These are phyloP conservation scores for Brachyalestes nurse DNA, from an alignment of 2,797 vertebrate genomes.

Conservation along the genomic window DNA sequence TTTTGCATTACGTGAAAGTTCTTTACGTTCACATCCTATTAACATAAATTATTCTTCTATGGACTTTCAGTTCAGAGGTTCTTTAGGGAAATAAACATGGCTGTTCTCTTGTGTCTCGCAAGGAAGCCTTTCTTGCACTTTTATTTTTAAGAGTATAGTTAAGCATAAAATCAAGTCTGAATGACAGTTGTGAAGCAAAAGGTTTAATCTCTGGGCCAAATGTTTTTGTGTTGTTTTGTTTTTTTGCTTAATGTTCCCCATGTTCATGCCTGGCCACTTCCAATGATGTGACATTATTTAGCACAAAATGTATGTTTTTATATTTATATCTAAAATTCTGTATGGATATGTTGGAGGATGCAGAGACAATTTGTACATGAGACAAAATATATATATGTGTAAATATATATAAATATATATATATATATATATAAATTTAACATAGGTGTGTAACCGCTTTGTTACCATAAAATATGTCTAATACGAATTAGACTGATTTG, in stretches of 20 bases:
- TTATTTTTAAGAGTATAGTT: neutral
- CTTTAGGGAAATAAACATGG: no score
- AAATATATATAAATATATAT: no score
- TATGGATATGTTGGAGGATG: slow-evolving; percentile 26
- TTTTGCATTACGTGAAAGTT: no score
- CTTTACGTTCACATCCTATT: no score
- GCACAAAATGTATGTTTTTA: slow-evolving; percentile 54
- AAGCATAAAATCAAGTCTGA: neutral
- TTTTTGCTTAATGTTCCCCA: neutral
- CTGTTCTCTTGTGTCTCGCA: no score
- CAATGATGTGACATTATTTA: slow-evolving; percentile 26
- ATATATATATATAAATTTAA: no score
- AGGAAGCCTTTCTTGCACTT: no score
- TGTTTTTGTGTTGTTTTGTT: neutral
- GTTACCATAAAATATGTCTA: slow-evolving; percentile 14
- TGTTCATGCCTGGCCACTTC: slow-evolving; percentile 16
- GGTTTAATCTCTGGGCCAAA: neutral
- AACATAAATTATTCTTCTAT: no score
- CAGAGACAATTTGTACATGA: slow-evolving; percentile 36
- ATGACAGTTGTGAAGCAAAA: neutral
- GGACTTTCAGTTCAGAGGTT: no score
- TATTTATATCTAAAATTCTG: slow-evolving; percentile 47
- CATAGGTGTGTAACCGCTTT: slow-evolving; percentile 1
- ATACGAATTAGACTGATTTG: neutral
- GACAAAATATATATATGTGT: neutral